Conservation (phyloP, 2,113 vertebrate genomes). For the Taurulus bubalis region DNA sequence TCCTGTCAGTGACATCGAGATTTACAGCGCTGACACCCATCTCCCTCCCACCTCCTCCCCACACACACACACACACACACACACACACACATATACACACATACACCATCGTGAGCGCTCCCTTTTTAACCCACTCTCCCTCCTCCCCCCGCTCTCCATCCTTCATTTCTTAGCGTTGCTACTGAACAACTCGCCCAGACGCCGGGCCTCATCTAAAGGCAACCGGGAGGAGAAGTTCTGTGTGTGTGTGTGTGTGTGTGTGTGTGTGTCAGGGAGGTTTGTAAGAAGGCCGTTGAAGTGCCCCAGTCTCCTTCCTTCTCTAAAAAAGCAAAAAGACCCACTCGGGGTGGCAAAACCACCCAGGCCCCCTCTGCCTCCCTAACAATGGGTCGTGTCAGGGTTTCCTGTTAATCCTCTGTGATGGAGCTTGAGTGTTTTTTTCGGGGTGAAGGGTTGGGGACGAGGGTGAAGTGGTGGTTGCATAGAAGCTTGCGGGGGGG, state of each 20-base stretch:
- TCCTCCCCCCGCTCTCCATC: constrained; percentile 33
- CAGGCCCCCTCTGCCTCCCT: constrained; percentile 70
- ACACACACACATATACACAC: constrained; percentile 45
- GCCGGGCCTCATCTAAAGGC: constrained; percentile 11
- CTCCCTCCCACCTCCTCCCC: constrained; percentile 49
- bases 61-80: no score
- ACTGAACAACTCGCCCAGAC: constrained; percentile 35
- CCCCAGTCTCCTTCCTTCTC: constrained; percentile 49
- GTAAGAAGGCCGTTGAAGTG: constrained; percentile 45
- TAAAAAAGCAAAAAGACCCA: constrained; percentile 68
- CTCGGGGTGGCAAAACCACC: constrained; percentile 77
- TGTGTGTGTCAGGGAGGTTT: constrained; percentile 39
- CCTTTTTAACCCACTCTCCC: constrained; percentile 40
- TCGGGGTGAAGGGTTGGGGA: constrained; percentile 51
- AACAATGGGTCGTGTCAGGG: constrained; percentile 80
- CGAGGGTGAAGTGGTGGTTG: constrained; percentile 53
- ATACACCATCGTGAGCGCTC: constrained; percentile 46
- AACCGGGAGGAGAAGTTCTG: constrained; percentile 22
- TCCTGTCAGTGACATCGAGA: constrained; percentile 99
- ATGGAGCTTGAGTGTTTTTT: constrained; percentile 78
- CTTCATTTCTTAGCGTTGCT: constrained; percentile 49
- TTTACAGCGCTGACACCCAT: constrained; percentile 89
- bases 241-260: constrained; percentile 32
- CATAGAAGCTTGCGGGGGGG: constrained; percentile 31
- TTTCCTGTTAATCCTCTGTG: constrained; percentile 83